Evolutionary conservation across 1,140 invertebrate genomes (phyloP), one percentile per base, ranked within the genome.

Genomic region (Drosophila sucinea): DNA sequence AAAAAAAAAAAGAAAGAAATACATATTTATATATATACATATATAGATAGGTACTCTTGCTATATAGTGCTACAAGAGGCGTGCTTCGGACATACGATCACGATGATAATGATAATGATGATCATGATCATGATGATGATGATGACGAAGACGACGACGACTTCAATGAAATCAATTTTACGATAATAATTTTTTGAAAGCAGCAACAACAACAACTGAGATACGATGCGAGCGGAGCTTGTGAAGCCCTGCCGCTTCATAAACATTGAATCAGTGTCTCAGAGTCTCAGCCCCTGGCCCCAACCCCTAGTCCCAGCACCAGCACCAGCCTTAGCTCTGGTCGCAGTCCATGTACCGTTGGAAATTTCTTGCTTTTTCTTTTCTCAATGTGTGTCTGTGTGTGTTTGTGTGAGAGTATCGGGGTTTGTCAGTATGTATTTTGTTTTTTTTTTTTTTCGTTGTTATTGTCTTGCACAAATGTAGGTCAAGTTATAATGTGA

Each of bases 141-240:
- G 60, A 56, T 64, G 47, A 41, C 58, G 54, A 71, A 29, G 57
- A 60, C 64, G 60, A 66, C 80, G 65, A 77, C 81, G 69, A 79
- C 84, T 89, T 89, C 84, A 89, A 89, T 89, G 84, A 89, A 89
- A 90, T 85, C 85, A 89, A 89, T 89, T 89, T 89, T 85, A 89
- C 84, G 84, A 89, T 89, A 89, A 89, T 90, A 78, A 84, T 78
- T 89, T 79, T 87, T 80, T 82, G 81, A 83, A 75, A 77, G 80
- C 70, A 69, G 56, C 61, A 57, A 68, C 64, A 77, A 77, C 62
- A 47, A 23, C 40, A 56, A 47, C 33, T 41, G n/a, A 40, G 25
- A 56, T 41, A 61, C 40, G 54, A 11, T 27, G 61, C 60, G 60
- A 73, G 51, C 57, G 41, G 11, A 38, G 71, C 56, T 72, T 66